Conservation (phyloP, 2,113 vertebrate genomes). For the Geococcyx californianus region DNA sequence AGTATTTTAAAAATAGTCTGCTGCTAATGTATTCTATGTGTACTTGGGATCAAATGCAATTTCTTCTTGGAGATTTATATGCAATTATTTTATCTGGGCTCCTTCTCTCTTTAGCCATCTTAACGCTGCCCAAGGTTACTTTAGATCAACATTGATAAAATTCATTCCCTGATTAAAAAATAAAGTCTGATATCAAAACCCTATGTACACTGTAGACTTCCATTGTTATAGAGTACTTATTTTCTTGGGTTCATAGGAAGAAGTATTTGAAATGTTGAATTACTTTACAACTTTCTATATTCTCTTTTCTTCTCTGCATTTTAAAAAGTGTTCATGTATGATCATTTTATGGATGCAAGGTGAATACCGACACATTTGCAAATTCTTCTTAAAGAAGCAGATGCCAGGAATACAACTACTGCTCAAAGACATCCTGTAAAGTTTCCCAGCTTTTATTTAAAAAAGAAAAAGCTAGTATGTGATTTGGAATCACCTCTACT, state of each 20-base stretch:
- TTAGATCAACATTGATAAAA: slow-evolving; percentile 58
- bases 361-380: slow-evolving; percentile 4
- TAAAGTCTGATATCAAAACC: slow-evolving; percentile 37
- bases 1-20: slow-evolving; percentile 26
- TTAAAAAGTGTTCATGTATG: neutral
- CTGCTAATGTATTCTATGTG: slow-evolving; percentile 44
- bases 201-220: slow-evolving; percentile 17
- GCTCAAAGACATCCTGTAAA: neutral
- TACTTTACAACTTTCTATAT: neutral
- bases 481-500: neutral
- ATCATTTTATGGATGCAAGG: neutral
- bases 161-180: slow-evolving; percentile 60
- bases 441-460: neutral
- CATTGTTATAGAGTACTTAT: slow-evolving; percentile 42
- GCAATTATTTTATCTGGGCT: slow-evolving; percentile 53
- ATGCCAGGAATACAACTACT: neutral
- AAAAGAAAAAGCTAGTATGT: no score
- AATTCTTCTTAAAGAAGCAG: neutral
- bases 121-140: slow-evolving; percentile 43
- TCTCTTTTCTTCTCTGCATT: neutral
- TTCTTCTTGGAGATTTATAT: slow-evolving; percentile 49
- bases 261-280: slow-evolving; percentile 37
- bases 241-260: slow-evolving; percentile 37
- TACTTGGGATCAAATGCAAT: slow-evolving; percentile 55
- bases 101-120: slow-evolving; percentile 28